These are phyloP conservation scores for Chrysina gloriosa DNA, from an alignment of 2,888 invertebrate species.

Conservation along the genomic window DNA sequence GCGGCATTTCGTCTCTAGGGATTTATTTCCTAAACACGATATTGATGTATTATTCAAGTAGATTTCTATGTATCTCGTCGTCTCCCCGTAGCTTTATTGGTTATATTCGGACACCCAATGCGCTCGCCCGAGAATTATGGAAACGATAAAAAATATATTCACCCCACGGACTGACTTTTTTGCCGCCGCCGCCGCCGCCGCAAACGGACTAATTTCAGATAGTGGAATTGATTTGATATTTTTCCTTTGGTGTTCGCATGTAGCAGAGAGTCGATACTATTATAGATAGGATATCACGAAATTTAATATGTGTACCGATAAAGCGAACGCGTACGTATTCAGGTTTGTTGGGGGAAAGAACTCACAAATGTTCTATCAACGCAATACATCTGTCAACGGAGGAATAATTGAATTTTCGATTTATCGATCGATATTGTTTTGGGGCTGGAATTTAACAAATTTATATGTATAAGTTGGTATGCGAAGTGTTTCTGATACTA, in stretches of 20 bases:
- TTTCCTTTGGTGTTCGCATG: background rate
- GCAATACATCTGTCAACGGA: too few species aligned
- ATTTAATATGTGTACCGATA: background rate
- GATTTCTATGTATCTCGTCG: constrained; percentile 50
- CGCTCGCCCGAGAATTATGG: constrained; percentile 45
- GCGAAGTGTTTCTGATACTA: too few species aligned
- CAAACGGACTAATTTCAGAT: constrained; percentile 23
- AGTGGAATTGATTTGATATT: constrained; percentile 17
- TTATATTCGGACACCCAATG: constrained; percentile 36
- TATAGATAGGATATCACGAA: background rate
- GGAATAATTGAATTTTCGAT: too few species aligned
- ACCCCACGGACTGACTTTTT: constrained; percentile 24
- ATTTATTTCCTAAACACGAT: constrained; percentile 36
- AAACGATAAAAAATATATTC: constrained; percentile 37
- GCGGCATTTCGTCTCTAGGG: background rate
- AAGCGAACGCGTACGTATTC: too few species aligned
- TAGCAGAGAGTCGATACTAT: background rate
- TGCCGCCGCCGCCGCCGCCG: background rate
- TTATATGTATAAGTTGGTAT: too few species aligned
- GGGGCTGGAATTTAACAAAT: too few species aligned
- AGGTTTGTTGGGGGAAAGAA: too few species aligned
- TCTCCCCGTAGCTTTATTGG: constrained; percentile 49
- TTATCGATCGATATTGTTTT: too few species aligned
- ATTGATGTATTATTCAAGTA: constrained; percentile 51
- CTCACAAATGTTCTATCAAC: too few species aligned